Evolutionary conservation across 2,888 invertebrate genomes (phyloP).

Genomic region (Leptinotarsa tumamoca): DNA sequence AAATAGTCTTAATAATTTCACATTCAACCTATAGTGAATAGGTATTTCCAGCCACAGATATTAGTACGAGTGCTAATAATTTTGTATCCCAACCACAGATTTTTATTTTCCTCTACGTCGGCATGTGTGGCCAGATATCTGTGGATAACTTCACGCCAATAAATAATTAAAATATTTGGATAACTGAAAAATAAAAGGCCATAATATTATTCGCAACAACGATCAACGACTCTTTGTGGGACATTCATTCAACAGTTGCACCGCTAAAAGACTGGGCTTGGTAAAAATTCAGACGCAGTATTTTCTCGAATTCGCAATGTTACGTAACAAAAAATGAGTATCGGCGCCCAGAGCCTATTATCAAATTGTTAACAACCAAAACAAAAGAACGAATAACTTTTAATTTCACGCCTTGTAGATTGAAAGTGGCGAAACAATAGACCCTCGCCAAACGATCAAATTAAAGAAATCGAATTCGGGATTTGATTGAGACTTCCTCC

Average conservation of each 20-base stretch:
- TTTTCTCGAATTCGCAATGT: background rate
- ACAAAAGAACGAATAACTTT: conserved; percentile 1
- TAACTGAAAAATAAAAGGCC: too few species aligned
- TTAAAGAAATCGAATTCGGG: background rate
- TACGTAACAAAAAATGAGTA: background rate
- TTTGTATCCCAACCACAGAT: too few species aligned
- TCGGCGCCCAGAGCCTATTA: conserved; percentile 6
- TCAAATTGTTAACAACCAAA: background rate
- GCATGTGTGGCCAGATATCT: too few species aligned
- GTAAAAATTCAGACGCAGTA: background rate
- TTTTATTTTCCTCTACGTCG: too few species aligned
- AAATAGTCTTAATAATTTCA: too few species aligned
- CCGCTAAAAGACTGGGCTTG: background rate
- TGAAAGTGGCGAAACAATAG: conserved; percentile 22
- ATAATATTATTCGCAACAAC: too few species aligned
- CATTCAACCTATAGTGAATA: too few species aligned
- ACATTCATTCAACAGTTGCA: background rate
- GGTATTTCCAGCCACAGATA: too few species aligned
- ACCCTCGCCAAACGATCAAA: background rate
- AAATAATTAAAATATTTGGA: too few species aligned
- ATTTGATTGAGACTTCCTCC: conserved; percentile 13
- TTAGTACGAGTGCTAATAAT: too few species aligned
- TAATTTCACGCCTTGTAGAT: conserved; percentile 8
- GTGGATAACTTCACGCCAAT: too few species aligned
- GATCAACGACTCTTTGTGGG: background rate